Base-by-base conservation (phyloP, 2,113 vertebrate species). In the Cebus imitator region DNA sequence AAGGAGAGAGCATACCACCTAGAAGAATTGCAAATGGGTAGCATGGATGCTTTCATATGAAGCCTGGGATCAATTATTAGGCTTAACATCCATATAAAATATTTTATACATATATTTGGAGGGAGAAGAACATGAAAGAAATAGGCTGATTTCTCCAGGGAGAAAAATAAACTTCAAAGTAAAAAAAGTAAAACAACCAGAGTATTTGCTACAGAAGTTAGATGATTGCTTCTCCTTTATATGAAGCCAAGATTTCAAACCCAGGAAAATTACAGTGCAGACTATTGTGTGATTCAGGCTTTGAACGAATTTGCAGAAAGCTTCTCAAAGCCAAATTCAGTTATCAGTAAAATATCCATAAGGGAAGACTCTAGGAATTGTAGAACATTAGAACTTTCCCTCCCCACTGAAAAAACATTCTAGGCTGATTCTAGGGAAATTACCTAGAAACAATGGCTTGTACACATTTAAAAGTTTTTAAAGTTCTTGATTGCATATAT, bases 301-400 rank as follows among this genome's bases (percentile, higher is more conserved):
- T 90, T 58, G 25, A 90, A 91, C 40, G 91, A 21, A 93, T 78
- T 93, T 95, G 83, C 79, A 82, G 73, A 89, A 78, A 79, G 57
- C 40, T 93, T 75, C 45, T 79, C 25, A 52, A 78, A 94, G 55
- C 8, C 83, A 58, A 50, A 78, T 73, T 95, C 2, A 3, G 30
- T 11, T 61, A 73, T 92, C 8, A 80, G 35, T 55, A 32, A 94
- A 88, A 94, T 3, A 78, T 17, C 23, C 73, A 90, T 25, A 87
- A 83, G 52, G 43, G 30, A n/a, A 96, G 70, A 55, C 5, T 52
- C 20, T 80, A 76, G 76, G 83, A 68, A 64, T 81, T 50, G 72
- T 70, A 83, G 45, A 79, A 66, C 52, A 5, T 35, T 57, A 92
- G 12, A 94, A 94, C 0, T 2, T 9, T 40, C 20, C 8, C 18